phyloP scores from a whole-genome alignment of 2,113 vertebrate genomes.

The Numenius arquata region DNA sequence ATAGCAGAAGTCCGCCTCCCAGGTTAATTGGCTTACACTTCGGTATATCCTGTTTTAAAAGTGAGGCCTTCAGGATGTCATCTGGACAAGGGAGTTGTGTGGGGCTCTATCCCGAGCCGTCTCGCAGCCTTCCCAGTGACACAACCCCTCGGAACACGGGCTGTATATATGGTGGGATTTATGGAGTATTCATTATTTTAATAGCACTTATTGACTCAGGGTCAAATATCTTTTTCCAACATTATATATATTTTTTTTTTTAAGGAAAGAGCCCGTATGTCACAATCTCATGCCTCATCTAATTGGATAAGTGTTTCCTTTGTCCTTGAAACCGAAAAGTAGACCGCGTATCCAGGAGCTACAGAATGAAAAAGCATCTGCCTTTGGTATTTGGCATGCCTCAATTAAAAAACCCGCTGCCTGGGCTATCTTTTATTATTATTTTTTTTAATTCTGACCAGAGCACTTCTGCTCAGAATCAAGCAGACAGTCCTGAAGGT shows the following conservation, averaged over 20 bases:
- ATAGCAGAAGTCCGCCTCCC: neutral
- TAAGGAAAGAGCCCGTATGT: conserved; percentile 55
- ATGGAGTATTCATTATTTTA: conserved; percentile 67
- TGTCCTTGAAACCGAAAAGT: conserved; percentile 70
- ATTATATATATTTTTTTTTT: neutral
- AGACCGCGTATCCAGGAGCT: conserved; percentile 44
- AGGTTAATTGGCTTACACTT: neutral
- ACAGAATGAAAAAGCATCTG: conserved; percentile 60
- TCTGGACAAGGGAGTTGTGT: neutral
- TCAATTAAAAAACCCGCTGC: conserved; percentile 56
- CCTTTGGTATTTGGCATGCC: conserved; percentile 55
- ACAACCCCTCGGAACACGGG: neutral
- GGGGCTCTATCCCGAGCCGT: neutral
- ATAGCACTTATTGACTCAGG: conserved; percentile 58
- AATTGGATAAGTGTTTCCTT: conserved; percentile 72
- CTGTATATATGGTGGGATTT: neutral
- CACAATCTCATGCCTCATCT: conserved; percentile 66
- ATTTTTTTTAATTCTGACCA: neutral
- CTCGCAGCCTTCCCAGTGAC: neutral
- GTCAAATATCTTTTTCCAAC: conserved; percentile 66
- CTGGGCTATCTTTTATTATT: conserved; percentile 16
- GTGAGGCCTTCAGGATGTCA: neutral
- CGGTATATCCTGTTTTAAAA: neutral
- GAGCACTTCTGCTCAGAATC: neutral
- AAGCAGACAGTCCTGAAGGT: neutral